Evolutionary conservation across 2,113 vertebrate genomes (phyloP).

Genomic region (Montifringilla adamsi): DNA sequence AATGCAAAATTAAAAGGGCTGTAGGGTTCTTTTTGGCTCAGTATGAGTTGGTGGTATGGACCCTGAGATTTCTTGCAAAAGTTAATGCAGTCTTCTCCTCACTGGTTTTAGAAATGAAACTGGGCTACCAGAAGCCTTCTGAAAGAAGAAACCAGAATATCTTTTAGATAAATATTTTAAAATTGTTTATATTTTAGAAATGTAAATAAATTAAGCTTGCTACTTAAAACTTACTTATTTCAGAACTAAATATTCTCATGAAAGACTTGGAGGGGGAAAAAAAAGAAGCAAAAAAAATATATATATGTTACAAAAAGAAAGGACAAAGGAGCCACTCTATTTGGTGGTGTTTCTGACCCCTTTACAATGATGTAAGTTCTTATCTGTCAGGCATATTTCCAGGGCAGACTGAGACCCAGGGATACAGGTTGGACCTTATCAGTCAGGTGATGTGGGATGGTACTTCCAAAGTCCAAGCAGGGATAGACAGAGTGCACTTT

Average conservation of each 20-base stretch:
- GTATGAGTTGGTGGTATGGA: not conserved
- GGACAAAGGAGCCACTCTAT: not conserved
- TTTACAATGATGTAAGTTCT: not conserved
- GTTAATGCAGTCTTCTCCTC: not conserved
- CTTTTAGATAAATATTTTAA: not conserved
- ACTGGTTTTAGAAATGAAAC: not conserved
- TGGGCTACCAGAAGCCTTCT: not conserved
- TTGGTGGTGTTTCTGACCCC: not conserved
- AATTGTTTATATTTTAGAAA: not conserved
- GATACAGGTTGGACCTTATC: accelerated
- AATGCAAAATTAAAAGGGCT: not conserved
- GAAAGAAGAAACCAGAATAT: not conserved
- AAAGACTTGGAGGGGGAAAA: not conserved
- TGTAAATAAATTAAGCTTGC: not conserved
- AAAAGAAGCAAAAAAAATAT: not conserved
- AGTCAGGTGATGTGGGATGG: not conserved
- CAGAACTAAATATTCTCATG: not conserved
- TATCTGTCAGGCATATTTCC: not conserved
- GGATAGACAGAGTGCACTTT: not conserved
- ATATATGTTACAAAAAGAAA: not conserved
- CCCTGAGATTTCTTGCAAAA: not conserved
- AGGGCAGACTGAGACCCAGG: not conserved
- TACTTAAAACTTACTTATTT: not conserved
- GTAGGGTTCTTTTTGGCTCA: not conserved
- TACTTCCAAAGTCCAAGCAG: not conserved